Percentiles rank a stretch among this genome's conserved stretches.
phyloP scores from a whole-genome alignment of 1,140 invertebrate genomes.

The Chironomus striatipennis region DNA sequence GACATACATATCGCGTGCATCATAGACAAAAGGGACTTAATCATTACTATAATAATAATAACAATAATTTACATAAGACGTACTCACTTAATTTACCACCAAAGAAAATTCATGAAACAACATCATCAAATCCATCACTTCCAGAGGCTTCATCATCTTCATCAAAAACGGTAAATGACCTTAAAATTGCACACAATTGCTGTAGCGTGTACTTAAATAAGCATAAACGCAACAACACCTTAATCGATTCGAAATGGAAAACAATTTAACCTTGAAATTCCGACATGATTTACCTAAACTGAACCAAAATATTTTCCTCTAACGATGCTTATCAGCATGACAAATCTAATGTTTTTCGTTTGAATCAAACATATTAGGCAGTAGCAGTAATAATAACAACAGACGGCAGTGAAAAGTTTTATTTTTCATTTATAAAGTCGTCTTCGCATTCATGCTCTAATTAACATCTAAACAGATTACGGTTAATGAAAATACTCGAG shows the following conservation, averaged over 20 bases:
- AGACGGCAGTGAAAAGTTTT: not conserved
- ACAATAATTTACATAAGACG: slow-evolving; percentile 34
- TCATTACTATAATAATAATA: slow-evolving; percentile 46
- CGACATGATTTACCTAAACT: not conserved
- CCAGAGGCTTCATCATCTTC: slow-evolving; percentile 24
- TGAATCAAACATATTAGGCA: not conserved
- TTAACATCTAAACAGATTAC: not conserved
- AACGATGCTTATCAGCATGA: not conserved
- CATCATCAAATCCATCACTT: slow-evolving; percentile 26
- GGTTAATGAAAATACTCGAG: not conserved
- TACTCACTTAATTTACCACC: slow-evolving; percentile 37
- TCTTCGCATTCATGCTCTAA: slow-evolving; percentile 20
- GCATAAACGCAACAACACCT: too few relatives aligned
- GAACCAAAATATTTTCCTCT: not conserved
- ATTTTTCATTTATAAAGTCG: not conserved
- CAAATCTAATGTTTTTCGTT: not conserved
- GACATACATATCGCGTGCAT: slow-evolving; percentile 65
- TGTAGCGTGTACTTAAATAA: not conserved
- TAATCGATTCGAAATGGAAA: not conserved
- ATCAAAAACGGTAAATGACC: slow-evolving; percentile 28
- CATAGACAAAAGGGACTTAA: slow-evolving; percentile 57
- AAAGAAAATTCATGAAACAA: slow-evolving; percentile 13
- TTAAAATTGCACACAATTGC: slow-evolving; percentile 28
- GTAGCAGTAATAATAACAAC: not conserved
- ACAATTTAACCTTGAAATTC: not conserved